Base-by-base conservation (phyloP, 2,113 vertebrate genomes). In the Dipodomys ordii region DNA sequence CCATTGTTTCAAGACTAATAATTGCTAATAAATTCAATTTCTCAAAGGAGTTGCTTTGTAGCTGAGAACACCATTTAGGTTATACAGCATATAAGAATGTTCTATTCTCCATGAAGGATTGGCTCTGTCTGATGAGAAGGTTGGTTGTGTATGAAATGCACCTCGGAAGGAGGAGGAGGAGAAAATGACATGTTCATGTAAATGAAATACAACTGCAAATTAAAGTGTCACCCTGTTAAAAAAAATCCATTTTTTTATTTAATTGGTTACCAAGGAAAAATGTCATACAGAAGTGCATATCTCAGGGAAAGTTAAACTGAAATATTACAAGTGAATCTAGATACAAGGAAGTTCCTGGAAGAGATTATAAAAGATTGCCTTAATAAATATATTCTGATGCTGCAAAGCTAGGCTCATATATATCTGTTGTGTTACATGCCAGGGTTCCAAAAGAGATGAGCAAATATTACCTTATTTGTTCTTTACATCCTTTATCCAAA, bases 171-270 rank as follows among this genome's bases (percentile, higher is more conserved):
- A 97, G 96, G 96, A 97, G 97, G 97, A 96, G 97, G 97, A 96
- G 73, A 86, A 97, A 96, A 96, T 96, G 97, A 97, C 97, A 97
- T 96, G 95, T 97, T 97, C 97, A 84, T 96, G 94, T 95, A 97
- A 97, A 96, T 97, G 97, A 97, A 97, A 97, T 97, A 97, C 95
- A 97, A 97, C 97, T 97, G 97, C 97, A 97, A 97, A 97, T 97
- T 97, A 97, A 95, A 97, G 97, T 97, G 97, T 97, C 96, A 97
- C 88, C 94, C 93, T 94, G 90, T 96, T 97, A 46, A 84, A 92
- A 94, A 95, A 97, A 97, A 96, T 96, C 88, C 88, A 92, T 95
- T 97, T 97, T 97, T 97, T 96, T 57, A 95, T 97, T 97, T 96
- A 97, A 97, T 96, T 96, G 92, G 96, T 96, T 96, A 89, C 97